Evolutionary conservation across 2,888 invertebrate genomes (phyloP).

Genomic region (Ethmia dodecea): DNA sequence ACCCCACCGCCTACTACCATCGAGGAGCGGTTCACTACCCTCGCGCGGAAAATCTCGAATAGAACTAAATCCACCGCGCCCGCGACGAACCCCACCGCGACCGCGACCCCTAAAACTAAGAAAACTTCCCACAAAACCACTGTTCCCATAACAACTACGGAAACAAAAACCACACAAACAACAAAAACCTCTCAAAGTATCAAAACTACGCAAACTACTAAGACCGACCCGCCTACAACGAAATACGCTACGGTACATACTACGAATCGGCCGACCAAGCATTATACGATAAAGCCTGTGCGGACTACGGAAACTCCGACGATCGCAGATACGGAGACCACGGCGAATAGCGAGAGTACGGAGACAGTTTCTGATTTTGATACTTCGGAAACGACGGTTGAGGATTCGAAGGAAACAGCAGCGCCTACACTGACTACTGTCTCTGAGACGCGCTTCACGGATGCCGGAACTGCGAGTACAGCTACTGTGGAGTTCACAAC

Average conservation of each 20-base stretch:
- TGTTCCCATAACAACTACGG: constrained; percentile 30
- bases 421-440: constrained; percentile 50
- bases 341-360: constrained; percentile 69
- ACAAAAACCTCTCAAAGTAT: no score
- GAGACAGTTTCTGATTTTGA: constrained; percentile 63
- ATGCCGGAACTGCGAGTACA: constrained; percentile 52
- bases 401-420: constrained; percentile 41
- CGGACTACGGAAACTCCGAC: constrained; percentile 55
- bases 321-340: constrained; percentile 64
- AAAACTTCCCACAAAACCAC: constrained; percentile 52
- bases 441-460: constrained; percentile 52
- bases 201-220: constrained; percentile 26
- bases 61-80: constrained; percentile 61
- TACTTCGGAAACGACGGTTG: constrained; percentile 50
- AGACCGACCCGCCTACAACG: constrained; percentile 43
- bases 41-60: constrained; percentile 54
- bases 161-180: constrained; percentile 32
- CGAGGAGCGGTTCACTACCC: constrained; percentile 59
- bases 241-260: constrained; percentile 45
- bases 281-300: constrained; percentile 73
- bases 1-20: constrained; percentile 51
- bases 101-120: constrained; percentile 56
- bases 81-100: constrained; percentile 51
- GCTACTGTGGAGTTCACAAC: constrained; percentile 52
- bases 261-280: constrained; percentile 65